These are phyloP conservation scores for Ammodytes dubius DNA, from an alignment of 2,113 vertebrate species.

Conservation along the genomic window DNA sequence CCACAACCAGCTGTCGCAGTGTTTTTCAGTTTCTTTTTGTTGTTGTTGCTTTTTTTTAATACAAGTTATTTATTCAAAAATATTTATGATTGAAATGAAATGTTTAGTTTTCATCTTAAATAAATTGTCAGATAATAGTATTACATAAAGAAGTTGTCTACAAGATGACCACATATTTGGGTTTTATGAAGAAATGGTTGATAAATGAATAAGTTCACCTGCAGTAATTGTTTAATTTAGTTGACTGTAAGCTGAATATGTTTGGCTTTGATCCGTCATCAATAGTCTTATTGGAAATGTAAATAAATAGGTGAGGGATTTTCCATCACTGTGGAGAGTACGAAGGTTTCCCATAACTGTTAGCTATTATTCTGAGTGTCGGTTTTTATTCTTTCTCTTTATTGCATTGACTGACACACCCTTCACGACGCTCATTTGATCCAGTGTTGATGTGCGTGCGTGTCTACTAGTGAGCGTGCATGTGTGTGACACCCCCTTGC, in stretches of 20 bases:
- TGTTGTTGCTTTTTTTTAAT: neutral
- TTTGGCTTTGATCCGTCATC: neutral
- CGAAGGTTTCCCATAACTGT: neutral
- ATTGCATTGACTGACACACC: neutral
- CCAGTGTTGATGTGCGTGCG: neutral
- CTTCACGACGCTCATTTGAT: neutral
- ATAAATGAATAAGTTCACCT: no score
- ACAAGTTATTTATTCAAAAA: neutral
- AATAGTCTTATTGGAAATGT: no score
- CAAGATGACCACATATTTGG: neutral
- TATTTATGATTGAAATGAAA: neutral
- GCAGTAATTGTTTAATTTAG: neutral
- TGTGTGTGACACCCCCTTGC: constrained; percentile 11
- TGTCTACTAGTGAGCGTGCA: neutral
- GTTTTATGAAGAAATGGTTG: neutral
- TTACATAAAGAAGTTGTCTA: neutral
- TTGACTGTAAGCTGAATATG: neutral
- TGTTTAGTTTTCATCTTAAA: neutral
- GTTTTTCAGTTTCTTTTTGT: neutral
- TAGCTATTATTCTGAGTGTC: neutral
- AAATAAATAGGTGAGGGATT: neutral
- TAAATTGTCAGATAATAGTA: neutral
- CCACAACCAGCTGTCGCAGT: constrained; percentile 18
- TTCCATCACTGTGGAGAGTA: constrained; percentile 1
- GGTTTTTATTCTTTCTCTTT: no score